Evolutionary conservation across 1,140 invertebrate species (phyloP).

Genomic region (Armadillidium nasatum): DNA sequence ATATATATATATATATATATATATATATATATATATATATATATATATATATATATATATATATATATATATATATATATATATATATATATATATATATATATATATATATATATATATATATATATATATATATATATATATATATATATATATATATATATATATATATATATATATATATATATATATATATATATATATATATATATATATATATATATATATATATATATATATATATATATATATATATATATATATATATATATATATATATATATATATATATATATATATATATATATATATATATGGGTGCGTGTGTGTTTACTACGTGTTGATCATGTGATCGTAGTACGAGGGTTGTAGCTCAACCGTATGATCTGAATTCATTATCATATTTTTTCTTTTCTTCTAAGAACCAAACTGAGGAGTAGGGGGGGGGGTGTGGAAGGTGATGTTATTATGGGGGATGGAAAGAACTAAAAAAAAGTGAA

Average conservation of each 20-base stretch:
- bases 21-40: not conserved
- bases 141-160: slow-evolving; percentile 2
- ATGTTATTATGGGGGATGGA: too few species aligned
- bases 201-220: not conserved
- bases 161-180: not conserved
- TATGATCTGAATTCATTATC: too few species aligned
- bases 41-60: not conserved
- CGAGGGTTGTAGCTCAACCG: too few species aligned
- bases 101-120: not conserved
- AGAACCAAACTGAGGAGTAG: too few species aligned
- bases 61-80: not conserved
- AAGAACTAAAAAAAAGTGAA: too few species aligned
- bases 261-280: slow-evolving; percentile 15
- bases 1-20: not conserved
- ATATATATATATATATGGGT: not conserved
- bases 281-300: slow-evolving; percentile 13
- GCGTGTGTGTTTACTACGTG: too few species aligned
- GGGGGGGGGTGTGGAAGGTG: too few species aligned
- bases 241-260: slow-evolving; percentile 15
- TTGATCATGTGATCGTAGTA: too few species aligned
- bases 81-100: not conserved
- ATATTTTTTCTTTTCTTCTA: too few species aligned
- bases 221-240: slow-evolving; percentile 13
- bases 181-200: slow-evolving; percentile 3
- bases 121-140: slow-evolving; percentile 8